Conservation (phyloP, 1,140 invertebrate species). For the Limonius californicus region DNA sequence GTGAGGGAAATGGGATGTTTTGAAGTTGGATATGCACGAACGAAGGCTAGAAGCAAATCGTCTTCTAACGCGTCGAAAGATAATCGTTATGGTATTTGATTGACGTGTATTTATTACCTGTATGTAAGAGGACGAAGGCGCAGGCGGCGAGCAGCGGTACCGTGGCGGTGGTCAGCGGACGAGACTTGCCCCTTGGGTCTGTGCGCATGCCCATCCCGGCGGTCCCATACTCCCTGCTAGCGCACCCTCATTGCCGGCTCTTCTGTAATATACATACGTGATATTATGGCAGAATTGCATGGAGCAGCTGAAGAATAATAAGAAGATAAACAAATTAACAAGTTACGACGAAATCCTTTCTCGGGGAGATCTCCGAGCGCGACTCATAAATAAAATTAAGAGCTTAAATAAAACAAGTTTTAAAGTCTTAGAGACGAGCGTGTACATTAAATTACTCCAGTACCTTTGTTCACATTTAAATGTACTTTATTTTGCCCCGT, state of each 20-base stretch:
- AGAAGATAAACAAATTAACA: constrained; percentile 8
- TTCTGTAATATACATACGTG: constrained; percentile 49
- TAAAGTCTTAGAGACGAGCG: neutral
- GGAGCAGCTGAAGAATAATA: neutral
- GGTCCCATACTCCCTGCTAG: constrained; percentile 75
- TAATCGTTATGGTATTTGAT: neutral
- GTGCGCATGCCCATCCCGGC: constrained; percentile 76
- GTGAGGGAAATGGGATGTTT: too few relatives aligned
- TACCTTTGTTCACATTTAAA: constrained; percentile 3
- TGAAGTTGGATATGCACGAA: too few relatives aligned
- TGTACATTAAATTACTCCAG: constrained; percentile 1
- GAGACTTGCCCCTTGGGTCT: constrained; percentile 58
- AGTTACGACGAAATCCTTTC: neutral
- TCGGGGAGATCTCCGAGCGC: neutral
- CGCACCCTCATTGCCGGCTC: constrained; percentile 65
- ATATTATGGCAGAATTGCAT: neutral
- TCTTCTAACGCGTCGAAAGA: neutral
- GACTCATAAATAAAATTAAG: constrained; percentile 6
- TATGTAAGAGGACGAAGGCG: constrained; percentile 19
- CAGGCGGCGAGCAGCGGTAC: constrained; percentile 27
- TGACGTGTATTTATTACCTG: constrained; percentile 3
- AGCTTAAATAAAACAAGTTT: neutral
- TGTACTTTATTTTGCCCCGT: neutral
- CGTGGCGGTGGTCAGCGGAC: constrained; percentile 57
- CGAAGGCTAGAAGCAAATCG: too few relatives aligned